phyloP scores from a whole-genome alignment of 2,888 invertebrate genomes.

The Scelioninae gen. 1 region DNA sequence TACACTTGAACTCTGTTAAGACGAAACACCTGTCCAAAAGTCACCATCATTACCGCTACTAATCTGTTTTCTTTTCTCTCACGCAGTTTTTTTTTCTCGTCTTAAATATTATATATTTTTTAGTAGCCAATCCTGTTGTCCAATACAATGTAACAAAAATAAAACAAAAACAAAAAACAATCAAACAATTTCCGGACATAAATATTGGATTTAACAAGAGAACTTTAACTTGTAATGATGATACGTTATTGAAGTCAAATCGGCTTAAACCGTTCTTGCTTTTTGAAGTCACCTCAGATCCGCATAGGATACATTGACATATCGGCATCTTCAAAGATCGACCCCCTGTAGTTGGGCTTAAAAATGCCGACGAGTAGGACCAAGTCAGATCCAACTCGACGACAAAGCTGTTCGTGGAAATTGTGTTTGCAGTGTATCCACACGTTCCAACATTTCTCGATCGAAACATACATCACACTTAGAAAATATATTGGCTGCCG shows the following conservation, averaged over 20 bases:
- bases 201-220: too few species aligned
- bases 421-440: constrained; percentile 52
- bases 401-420: constrained; percentile 77
- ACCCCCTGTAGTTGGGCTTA: constrained; percentile 77
- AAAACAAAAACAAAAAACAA: too few species aligned
- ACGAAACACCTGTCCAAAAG: too few species aligned
- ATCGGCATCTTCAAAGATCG: constrained; percentile 78
- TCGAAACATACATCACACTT: constrained; percentile 38
- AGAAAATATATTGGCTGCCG: constrained; percentile 52
- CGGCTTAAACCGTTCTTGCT: constrained; percentile 38
- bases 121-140: too few species aligned
- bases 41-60: too few species aligned
- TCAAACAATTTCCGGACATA: too few species aligned
- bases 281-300: too few species aligned
- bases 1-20: too few species aligned
- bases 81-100: too few species aligned
- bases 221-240: constrained; percentile 36
- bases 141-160: too few species aligned
- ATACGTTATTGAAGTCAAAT: constrained; percentile 43
- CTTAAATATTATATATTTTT: too few species aligned
- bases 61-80: too few species aligned
- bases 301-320: constrained; percentile 76
- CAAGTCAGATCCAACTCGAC: constrained; percentile 67
- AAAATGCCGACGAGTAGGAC: constrained; percentile 76
- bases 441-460: constrained; percentile 33